Evolutionary conservation across 2,797 vertebrate genomes (phyloP).

Genomic region (Alosa sapidissima): DNA sequence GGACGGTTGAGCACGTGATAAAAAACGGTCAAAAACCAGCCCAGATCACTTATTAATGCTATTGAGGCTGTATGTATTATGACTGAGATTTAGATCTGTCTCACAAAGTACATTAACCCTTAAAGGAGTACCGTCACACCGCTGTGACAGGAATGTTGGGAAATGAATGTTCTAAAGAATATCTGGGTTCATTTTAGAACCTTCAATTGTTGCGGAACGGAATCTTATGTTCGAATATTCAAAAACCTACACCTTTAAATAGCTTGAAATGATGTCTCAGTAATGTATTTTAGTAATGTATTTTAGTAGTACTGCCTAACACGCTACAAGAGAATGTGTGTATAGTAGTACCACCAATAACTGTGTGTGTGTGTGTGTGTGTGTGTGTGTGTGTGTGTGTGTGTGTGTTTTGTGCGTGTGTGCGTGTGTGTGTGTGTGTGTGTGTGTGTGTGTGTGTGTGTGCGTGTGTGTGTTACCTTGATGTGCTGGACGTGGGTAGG

Average conservation of each 20-base stretch:
- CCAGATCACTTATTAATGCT: neutral
- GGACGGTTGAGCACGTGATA: neutral
- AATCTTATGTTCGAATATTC: too few relatives aligned
- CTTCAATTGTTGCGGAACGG: too few relatives aligned
- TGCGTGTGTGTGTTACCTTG: constrained; percentile 64
- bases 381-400: constrained; percentile 68
- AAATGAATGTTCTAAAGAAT: too few relatives aligned
- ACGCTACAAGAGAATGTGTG: neutral
- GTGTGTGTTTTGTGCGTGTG: neutral
- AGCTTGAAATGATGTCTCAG: too few relatives aligned
- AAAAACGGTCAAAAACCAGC: neutral
- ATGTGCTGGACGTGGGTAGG: constrained; percentile 85
- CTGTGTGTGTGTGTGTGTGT: constrained; percentile 30
- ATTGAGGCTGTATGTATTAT: neutral
- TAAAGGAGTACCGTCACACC: too few relatives aligned
- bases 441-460: constrained; percentile 8
- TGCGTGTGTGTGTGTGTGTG: too few relatives aligned
- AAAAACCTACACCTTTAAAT: too few relatives aligned
- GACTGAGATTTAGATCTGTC: neutral
- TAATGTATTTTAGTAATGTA: too few relatives aligned
- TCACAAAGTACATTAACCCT: neutral
- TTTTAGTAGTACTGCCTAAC: too few relatives aligned
- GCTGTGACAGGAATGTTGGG: too few relatives aligned
- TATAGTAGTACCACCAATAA: neutral
- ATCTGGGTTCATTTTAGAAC: too few relatives aligned